These are phyloP conservation scores for Tragopan temminckii DNA, from an alignment of 2,797 vertebrate species.

Conservation along the genomic window DNA sequence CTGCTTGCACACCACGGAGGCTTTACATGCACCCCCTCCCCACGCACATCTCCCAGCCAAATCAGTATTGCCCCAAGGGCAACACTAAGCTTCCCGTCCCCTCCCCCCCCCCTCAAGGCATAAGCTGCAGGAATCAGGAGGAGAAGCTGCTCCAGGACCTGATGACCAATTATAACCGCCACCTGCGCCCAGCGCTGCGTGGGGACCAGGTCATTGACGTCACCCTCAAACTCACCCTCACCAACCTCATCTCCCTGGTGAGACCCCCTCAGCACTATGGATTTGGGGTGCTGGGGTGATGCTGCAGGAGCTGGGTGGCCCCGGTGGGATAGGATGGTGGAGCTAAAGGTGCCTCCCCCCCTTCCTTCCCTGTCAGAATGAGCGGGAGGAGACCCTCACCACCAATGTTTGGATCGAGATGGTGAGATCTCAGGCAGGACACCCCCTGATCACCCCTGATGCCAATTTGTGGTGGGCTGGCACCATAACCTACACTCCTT, in stretches of 20 bases:
- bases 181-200: constrained; percentile 84
- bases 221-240: constrained; percentile 94
- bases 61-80: rapidly evolving
- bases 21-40: rapidly evolving
- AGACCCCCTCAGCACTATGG: constrained; percentile 2
- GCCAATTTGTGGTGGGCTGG: background rate
- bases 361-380: constrained; percentile 83
- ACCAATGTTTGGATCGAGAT: constrained; percentile 97
- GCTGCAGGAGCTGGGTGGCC: background rate
- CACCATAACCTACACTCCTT: background rate
- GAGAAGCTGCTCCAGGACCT: constrained; percentile 88
- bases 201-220: constrained; percentile 88
- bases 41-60: rapidly evolving
- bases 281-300: background rate
- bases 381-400: constrained; percentile 92
- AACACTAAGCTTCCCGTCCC: rapidly evolving
- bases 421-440: constrained; percentile 80
- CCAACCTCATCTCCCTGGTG: constrained; percentile 98
- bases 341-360: rapidly evolving
- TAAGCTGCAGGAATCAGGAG: constrained; percentile 86
- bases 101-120: constrained; percentile 31
- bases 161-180: constrained; percentile 89
- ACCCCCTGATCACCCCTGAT: rapidly evolving
- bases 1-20: background rate
- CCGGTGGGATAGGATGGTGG: rapidly evolving